A percentile compares a stretch with the other conserved stretches of the same genome.
phyloP scores from a whole-genome alignment of 2,113 vertebrate species.

The Picathartes gymnocephalus region DNA sequence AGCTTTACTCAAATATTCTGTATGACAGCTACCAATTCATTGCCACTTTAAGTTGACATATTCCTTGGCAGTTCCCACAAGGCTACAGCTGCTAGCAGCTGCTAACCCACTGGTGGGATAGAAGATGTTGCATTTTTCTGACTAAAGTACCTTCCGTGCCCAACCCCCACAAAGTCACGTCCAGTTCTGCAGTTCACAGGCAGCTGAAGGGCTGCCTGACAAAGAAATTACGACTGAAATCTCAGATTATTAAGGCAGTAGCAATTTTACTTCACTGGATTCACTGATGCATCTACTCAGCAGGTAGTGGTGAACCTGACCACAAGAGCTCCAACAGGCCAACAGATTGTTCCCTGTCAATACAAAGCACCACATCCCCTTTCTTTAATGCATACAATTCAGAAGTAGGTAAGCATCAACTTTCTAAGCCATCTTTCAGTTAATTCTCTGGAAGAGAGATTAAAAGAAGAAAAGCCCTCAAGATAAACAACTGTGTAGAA shows the following conservation, averaged over 20 bases:
- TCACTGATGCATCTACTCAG: constrained; percentile 21
- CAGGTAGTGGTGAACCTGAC: not conserved
- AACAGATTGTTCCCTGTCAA: not conserved
- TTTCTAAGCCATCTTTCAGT: not conserved
- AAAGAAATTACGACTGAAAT: not conserved
- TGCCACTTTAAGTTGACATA: not conserved
- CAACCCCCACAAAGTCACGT: not conserved
- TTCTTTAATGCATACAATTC: not conserved
- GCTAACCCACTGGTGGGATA: not conserved
- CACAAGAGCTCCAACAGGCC: not conserved
- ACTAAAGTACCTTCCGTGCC: not conserved
- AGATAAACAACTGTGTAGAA: constrained; percentile 2
- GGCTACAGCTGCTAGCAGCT: not conserved
- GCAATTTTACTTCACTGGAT: constrained; percentile 29
- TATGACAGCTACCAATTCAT: not conserved
- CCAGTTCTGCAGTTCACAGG: not conserved
- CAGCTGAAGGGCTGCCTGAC: not conserved
- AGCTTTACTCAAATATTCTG: not conserved
- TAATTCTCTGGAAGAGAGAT: not conserved
- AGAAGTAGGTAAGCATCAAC: not conserved
- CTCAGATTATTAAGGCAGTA: constrained; percentile 49
- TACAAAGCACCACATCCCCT: not conserved
- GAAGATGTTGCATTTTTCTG: not conserved
- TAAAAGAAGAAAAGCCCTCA: constrained; percentile 12
- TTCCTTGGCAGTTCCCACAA: not conserved